Percentiles rank a stretch among this genome's conserved stretches.
These are phyloP conservation scores for Sphinx pinastri DNA, from an alignment of 2,888 invertebrate species.

Conservation along the genomic window DNA sequence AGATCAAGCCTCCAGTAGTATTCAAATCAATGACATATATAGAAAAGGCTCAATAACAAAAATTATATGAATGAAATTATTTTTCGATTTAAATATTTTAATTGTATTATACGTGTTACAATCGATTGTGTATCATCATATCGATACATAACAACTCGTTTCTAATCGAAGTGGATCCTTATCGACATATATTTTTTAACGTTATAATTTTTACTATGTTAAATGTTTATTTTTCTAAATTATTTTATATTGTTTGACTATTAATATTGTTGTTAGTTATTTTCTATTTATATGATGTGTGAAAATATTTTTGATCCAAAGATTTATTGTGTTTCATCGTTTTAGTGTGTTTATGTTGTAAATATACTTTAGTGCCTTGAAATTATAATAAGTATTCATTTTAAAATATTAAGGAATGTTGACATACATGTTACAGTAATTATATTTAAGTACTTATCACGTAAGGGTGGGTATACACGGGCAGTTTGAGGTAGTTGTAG, in stretches of 20 bases:
- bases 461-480: background rate
- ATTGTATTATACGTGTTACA: too few species aligned
- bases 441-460: too few species aligned
- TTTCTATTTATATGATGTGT: conserved; percentile 35
- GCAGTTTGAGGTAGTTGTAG: background rate
- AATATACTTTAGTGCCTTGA: conserved; percentile 55
- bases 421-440: conserved; percentile 39
- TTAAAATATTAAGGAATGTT: conserved; percentile 51
- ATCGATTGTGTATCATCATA: background rate
- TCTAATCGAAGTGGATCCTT: background rate
- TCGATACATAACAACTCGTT: conserved; percentile 2
- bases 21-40: too few species aligned
- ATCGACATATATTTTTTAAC: conserved; percentile 24
- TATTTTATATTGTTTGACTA: conserved; percentile 29
- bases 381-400: conserved; percentile 46
- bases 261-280: conserved; percentile 14
- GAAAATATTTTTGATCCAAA: conserved; percentile 39
- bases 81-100: too few species aligned
- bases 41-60: too few species aligned
- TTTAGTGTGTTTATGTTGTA: conserved; percentile 49
- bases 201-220: conserved; percentile 31
- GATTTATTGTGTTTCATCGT: conserved; percentile 45
- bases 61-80: too few species aligned
- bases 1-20: too few species aligned
- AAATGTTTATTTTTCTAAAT: conserved; percentile 27